phyloP scores from a whole-genome alignment of 2,888 invertebrate species.

The Acrobasis repandana region DNA sequence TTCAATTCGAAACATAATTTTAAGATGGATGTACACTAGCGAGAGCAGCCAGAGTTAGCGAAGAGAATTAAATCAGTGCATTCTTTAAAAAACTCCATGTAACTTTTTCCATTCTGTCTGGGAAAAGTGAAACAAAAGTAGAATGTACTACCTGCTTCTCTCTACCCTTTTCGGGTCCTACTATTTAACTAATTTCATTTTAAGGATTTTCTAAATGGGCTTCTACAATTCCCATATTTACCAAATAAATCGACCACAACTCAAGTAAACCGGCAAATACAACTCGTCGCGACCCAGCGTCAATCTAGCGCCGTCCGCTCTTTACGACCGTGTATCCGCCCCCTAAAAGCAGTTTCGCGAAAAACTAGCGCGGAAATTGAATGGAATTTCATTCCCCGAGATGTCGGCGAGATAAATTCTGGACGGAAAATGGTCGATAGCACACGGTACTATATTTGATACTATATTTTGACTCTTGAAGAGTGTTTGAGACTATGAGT shows the following conservation, averaged over 20 bases:
- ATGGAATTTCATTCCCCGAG: conserved; percentile 51
- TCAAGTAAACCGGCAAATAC: not conserved
- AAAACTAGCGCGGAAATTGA: conserved; percentile 63
- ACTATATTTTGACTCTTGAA: not conserved
- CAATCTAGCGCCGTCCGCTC: conserved; percentile 10
- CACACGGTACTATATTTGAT: conserved; percentile 16
- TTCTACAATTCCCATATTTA: too few species aligned
- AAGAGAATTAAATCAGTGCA: not conserved
- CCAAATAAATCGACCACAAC: too few species aligned
- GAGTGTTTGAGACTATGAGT: not conserved
- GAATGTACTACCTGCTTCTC: too few species aligned
- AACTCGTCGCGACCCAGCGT: not conserved
- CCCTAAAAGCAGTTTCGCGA: conserved; percentile 38
- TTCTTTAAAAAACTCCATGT: too few species aligned
- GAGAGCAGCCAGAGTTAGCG: not conserved
- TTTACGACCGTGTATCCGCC: conserved; percentile 28
- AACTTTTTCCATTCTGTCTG: too few species aligned
- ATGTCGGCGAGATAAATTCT: conserved; percentile 39
- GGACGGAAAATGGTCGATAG: conserved; percentile 15
- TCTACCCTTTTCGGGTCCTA: too few species aligned
- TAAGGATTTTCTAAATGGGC: too few species aligned
- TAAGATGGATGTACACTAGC: not conserved
- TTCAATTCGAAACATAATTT: conserved; percentile 11
- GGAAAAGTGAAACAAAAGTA: too few species aligned
- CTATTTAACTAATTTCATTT: too few species aligned